Evolutionary conservation across 1,140 invertebrate genomes (phyloP).

Genomic region (Camponotus floridanus): DNA sequence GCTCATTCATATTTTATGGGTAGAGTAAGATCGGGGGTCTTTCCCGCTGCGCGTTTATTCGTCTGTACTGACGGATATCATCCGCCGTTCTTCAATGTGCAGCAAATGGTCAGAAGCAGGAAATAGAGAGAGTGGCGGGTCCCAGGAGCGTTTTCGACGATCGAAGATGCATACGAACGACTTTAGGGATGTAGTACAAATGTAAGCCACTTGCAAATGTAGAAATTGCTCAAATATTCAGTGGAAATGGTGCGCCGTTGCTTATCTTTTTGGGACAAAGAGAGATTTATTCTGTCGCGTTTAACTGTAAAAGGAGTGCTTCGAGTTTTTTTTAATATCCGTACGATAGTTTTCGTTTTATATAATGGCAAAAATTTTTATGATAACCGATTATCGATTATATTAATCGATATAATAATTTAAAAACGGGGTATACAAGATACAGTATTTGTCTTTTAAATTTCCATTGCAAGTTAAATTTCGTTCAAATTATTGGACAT

Average conservation of each 20-base stretch:
- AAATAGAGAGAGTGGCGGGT: slow-evolving; percentile 11
- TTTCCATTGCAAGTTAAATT: slow-evolving; percentile 8
- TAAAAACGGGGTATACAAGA: neutral
- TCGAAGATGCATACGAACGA: slow-evolving; percentile 59
- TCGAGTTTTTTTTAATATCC: neutral
- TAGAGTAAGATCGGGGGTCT: neutral
- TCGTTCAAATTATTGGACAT: slow-evolving; percentile 8
- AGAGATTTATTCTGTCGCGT: slow-evolving; percentile 37
- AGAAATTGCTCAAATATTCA: slow-evolving; percentile 35
- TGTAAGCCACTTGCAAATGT: neutral
- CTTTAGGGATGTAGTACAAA: slow-evolving; percentile 28
- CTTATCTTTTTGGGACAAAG: slow-evolving; percentile 27
- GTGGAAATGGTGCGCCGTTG: neutral
- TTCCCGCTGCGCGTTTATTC: slow-evolving; percentile 7
- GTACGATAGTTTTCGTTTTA: neutral
- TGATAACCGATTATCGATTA: no score
- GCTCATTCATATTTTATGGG: slow-evolving; percentile 55
- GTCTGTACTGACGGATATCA: slow-evolving; percentile 48
- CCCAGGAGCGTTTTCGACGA: neutral
- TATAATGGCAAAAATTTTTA: neutral
- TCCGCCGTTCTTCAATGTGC: slow-evolving; percentile 34
- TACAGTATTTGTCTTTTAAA: slow-evolving; percentile 30
- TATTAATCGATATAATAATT: no score
- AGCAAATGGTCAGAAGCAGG: slow-evolving; percentile 7
- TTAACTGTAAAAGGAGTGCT: neutral